Base-by-base conservation (phyloP, 2,113 vertebrate genomes). In the Urocolius indicus region DNA sequence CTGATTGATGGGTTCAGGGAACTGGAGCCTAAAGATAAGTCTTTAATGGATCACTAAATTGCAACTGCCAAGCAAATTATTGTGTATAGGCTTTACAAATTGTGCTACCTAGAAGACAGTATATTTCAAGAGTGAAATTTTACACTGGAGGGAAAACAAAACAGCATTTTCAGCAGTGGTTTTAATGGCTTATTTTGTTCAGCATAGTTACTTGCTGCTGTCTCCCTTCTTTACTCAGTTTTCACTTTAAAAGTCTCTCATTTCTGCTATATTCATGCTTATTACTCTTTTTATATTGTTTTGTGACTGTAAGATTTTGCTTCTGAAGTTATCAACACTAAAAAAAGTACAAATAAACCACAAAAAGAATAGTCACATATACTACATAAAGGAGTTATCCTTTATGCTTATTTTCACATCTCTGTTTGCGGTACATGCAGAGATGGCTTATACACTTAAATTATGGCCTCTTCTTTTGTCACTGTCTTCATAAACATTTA, bases 21-120 rank as follows among this genome's bases (percentile, higher is more conserved):
- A 49, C 79, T 55, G 61, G 68, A 85, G 86, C 74, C 91, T 85
- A 79, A 93, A 96, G 90, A 93, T 93, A 93, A 93, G 88, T 88
- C 79, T 94, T 96, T 92, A 95, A 95, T 93, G 87, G 75, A 68
- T 94, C 91, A 61, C 79, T 85, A 94, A 79, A 93, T 94, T 94
- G 80, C 80, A 54, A 66, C 85, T 93, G 74, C 80, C 90, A 87
- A 93, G 74, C 77, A 95, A 88, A 95, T 89, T 73, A 93, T 48
- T 93, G 69, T 63, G 48, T 55, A 77, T 48, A 63, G 63, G n/a
- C 41, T 93, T 90, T 90, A 80, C 71, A 74, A 95, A 89, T 48
- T 77, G 43, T 77, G 43, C 65, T 94, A 66, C 65, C 48, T 92
- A 68, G 71, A 91, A 69, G 76, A 80, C 54, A 69, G 45, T 16